Percentiles rank a stretch among this genome's conserved stretches.
phyloP scores from a whole-genome alignment of 2,888 invertebrate species.

The Phortica magna region DNA sequence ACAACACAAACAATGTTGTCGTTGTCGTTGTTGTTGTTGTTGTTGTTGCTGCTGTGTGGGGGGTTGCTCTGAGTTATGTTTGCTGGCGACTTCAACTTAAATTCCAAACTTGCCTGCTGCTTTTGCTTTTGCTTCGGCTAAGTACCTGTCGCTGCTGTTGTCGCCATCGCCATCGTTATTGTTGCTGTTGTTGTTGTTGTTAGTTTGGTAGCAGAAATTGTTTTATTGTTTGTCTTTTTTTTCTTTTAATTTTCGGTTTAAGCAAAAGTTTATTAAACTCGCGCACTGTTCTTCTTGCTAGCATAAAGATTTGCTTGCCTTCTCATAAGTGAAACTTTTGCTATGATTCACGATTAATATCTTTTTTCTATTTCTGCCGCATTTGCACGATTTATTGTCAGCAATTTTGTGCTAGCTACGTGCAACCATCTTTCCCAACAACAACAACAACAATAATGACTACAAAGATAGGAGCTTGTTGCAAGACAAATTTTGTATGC shows the following conservation, averaged over 20 bases:
- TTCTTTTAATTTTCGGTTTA: neutral
- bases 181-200: conserved; percentile 1
- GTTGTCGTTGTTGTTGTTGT: conserved; percentile 14
- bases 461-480: no score
- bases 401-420: conserved; percentile 37
- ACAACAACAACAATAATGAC: neutral
- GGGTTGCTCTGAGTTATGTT: conserved; percentile 19
- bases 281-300: neutral
- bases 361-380: conserved; percentile 2
- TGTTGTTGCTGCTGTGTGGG: conserved; percentile 22
- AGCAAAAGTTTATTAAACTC: conserved; percentile 18
- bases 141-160: conserved; percentile 16
- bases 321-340: conserved; percentile 42
- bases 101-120: conserved; percentile 22
- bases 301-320: conserved; percentile 11
- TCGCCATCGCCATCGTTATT: neutral
- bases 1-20: neutral
- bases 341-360: conserved; percentile 43
- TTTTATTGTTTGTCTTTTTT: neutral
- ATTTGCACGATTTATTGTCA: conserved; percentile 34
- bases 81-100: conserved; percentile 17
- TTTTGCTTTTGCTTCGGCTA: conserved; percentile 1
- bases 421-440: conserved; percentile 26
- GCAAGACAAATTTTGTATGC: no score
- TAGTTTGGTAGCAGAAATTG: conserved; percentile 24